Evolutionary conservation across 2,113 vertebrate genomes (phyloP).

Genomic region (Ancistrus triradiatus): DNA sequence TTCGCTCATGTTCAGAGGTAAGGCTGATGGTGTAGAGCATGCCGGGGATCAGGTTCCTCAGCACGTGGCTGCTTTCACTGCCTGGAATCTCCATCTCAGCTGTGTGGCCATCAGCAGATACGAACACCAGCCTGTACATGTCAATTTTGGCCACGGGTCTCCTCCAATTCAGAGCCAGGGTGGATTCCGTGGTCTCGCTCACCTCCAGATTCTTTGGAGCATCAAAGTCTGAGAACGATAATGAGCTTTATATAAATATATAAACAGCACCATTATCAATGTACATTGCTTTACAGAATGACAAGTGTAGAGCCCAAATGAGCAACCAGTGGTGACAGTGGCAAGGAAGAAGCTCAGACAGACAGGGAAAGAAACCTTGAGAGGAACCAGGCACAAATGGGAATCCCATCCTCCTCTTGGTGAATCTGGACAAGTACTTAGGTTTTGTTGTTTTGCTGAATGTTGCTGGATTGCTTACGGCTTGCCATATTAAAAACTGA

Average conservation of each 20-base stretch:
- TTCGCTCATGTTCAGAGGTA: constrained; percentile 78
- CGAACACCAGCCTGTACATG: constrained; percentile 74
- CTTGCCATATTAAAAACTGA: no score
- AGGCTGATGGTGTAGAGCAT: constrained; percentile 81
- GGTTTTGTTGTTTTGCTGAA: no score
- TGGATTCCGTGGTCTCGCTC: constrained; percentile 74
- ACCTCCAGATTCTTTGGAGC: constrained; percentile 82
- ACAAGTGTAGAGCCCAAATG: no score
- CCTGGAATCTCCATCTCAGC: constrained; percentile 69
- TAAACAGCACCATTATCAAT: no score
- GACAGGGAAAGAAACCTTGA: no score
- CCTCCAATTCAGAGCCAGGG: constrained; percentile 79
- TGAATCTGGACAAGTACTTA: no score
- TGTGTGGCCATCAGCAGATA: constrained; percentile 60
- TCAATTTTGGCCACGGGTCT: constrained; percentile 83
- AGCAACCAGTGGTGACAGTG: no score
- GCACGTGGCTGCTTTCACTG: constrained; percentile 67
- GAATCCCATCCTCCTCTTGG: no score
- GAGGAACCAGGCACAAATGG: no score
- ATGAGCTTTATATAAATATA: background rate
- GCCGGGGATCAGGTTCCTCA: constrained; percentile 74
- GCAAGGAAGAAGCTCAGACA: no score
- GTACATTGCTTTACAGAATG: no score
- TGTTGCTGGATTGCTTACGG: no score
- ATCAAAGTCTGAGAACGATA: constrained; percentile 78